Conservation (phyloP, 2,888 invertebrate genomes). For the Stomorhina lunata region DNA sequence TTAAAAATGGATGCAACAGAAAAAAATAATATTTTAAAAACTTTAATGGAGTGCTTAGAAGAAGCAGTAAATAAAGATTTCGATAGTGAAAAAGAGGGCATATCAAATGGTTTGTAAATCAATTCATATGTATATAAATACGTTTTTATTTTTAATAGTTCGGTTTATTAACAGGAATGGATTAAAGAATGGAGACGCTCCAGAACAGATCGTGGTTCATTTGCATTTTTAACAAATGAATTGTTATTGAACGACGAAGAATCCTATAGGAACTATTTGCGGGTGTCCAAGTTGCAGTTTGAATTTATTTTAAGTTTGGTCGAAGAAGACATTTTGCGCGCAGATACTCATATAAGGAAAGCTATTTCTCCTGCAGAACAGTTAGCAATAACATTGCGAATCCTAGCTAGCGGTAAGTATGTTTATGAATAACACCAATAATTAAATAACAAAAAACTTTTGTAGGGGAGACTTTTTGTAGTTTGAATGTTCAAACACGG, state of each 20-base stretch:
- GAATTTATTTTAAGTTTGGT: slow-evolving; percentile 1
- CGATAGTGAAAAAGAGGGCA: too few relatives aligned
- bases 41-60: too few relatives aligned
- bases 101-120: too few relatives aligned
- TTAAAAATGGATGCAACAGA: too few relatives aligned
- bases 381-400: too few relatives aligned
- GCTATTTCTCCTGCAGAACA: slow-evolving; percentile 2
- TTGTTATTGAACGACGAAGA: neutral
- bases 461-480: neutral
- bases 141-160: too few relatives aligned
- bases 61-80: too few relatives aligned
- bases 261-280: neutral
- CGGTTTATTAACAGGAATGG: too few relatives aligned
- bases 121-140: too few relatives aligned
- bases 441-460: neutral
- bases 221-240: neutral
- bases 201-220: neutral
- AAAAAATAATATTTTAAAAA: too few relatives aligned
- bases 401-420: slow-evolving; percentile 14
- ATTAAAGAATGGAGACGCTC: neutral
- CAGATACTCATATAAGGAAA: neutral
- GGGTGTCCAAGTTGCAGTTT: neutral
- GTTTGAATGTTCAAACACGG: slow-evolving; percentile 5
- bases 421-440: neutral
- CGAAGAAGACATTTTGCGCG: slow-evolving; percentile 6